Percentiles rank a stretch among this genome's conserved stretches.
Conservation (phyloP, 92 coral and sea anemone species). For the Porites evermanni region DNA sequence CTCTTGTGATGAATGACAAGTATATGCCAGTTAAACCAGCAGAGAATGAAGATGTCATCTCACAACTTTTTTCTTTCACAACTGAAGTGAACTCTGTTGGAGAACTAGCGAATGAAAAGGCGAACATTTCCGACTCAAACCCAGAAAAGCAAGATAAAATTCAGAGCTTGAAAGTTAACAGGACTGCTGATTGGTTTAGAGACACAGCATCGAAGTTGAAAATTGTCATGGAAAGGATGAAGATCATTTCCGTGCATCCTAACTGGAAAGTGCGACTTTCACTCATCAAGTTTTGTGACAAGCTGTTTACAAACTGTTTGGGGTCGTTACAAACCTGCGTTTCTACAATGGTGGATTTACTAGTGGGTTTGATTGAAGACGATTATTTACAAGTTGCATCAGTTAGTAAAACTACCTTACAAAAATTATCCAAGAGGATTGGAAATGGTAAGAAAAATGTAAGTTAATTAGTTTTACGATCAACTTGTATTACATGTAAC, state of each 20-base stretch:
- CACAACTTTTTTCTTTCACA: conserved; percentile 60
- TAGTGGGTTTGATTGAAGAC: conserved; percentile 83
- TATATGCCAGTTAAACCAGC: conserved; percentile 50
- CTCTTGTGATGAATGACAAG: conserved; percentile 84
- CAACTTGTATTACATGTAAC: neutral
- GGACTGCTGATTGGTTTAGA: conserved; percentile 71
- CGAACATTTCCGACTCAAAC: conserved; percentile 2
- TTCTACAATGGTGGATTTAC: conserved; percentile 74
- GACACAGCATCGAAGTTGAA: conserved; percentile 81
- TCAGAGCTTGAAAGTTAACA: conserved; percentile 56
- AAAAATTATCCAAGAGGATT: conserved; percentile 53
- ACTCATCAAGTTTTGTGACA: conserved; percentile 68
- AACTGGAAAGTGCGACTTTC: conserved; percentile 94
- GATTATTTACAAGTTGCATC: conserved; percentile 79
- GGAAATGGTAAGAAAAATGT: conserved; percentile 64
- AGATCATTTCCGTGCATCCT: conserved; percentile 49
- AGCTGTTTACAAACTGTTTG: conserved; percentile 72
- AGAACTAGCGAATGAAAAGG: conserved; percentile 3
- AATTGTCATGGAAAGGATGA: conserved; percentile 74
- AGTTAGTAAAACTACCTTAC: conserved; percentile 65
- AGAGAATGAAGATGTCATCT: conserved; percentile 53
- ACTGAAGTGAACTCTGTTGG: conserved; percentile 3
- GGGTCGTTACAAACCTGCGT: conserved; percentile 71
- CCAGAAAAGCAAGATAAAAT: conserved; percentile 31
- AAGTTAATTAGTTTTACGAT: neutral